Evolutionary conservation across 2,113 vertebrate genomes (phyloP).

Genomic region (Sinocyclocheilus rhinocerous): DNA sequence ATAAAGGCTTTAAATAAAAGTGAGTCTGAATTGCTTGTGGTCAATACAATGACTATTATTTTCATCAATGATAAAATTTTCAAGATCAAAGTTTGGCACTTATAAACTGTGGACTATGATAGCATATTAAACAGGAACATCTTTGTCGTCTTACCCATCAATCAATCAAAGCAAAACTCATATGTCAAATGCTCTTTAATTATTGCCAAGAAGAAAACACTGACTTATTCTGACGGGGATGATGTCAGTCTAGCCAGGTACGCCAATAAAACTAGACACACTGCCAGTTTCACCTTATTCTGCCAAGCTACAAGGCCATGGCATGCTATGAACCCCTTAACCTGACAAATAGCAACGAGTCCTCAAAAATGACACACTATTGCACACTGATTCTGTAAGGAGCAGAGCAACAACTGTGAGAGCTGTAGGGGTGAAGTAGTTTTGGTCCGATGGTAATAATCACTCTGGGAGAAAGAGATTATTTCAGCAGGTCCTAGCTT

Average conservation of each 20-base stretch:
- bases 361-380: neutral
- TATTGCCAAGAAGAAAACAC: neutral
- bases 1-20: neutral
- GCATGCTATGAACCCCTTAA: slow-evolving; percentile 19
- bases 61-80: neutral
- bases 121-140: neutral
- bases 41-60: neutral
- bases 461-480: slow-evolving; percentile 12
- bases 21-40: neutral
- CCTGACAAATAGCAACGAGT: slow-evolving; percentile 36
- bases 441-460: slow-evolving; percentile 41
- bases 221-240: neutral
- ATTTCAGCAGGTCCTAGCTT: slow-evolving; percentile 38
- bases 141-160: neutral
- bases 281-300: slow-evolving; percentile 33
- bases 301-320: slow-evolving; percentile 32
- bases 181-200: slow-evolving; percentile 12
- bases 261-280: neutral
- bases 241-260: neutral
- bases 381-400: neutral
- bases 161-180: slow-evolving; percentile 15
- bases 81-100: neutral
- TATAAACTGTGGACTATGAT: neutral
- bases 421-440: slow-evolving; percentile 12
- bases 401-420: neutral